A percentile compares a stretch with the other conserved stretches of the same genome.
Conservation (phyloP, 2,797 vertebrate species). For the Intellagama lesueurii region DNA sequence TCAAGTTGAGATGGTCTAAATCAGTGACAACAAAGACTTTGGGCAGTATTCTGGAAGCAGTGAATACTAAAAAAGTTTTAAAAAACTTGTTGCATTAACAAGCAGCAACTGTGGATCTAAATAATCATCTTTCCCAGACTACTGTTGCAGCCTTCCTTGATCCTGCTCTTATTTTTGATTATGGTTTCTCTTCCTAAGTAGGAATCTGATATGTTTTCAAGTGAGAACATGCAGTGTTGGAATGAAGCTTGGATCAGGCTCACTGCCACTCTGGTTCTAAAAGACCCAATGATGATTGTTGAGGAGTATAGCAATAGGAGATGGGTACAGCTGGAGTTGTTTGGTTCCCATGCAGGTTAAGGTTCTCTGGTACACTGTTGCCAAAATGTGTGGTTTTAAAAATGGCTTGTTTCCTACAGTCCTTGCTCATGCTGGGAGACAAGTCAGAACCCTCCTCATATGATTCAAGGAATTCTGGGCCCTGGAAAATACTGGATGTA, state of each 20-base stretch:
- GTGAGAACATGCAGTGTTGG: background rate
- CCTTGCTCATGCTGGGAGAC: background rate
- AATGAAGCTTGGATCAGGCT: background rate
- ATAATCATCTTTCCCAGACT: background rate
- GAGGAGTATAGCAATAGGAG: background rate
- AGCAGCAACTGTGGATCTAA: background rate
- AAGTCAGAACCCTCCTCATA: too few species aligned
- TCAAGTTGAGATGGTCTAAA: too few species aligned
- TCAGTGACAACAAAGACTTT: too few species aligned
- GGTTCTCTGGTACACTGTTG: background rate
- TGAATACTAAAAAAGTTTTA: too few species aligned
- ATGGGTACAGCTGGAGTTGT: background rate
- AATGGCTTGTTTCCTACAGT: background rate
- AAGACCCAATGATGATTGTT: background rate
- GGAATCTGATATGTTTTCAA: background rate
- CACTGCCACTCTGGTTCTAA: background rate
- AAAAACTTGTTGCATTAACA: background rate
- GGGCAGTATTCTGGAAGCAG: too few species aligned
- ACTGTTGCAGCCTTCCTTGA: background rate
- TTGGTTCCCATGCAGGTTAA: background rate
- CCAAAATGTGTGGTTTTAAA: background rate
- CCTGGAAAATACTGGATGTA: too few species aligned
- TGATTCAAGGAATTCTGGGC: too few species aligned
- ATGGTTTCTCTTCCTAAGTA: background rate
- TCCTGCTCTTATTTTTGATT: background rate